Evolutionary conservation across 2,888 invertebrate genomes (phyloP).

Genomic region (Oeneis ivallda): DNA sequence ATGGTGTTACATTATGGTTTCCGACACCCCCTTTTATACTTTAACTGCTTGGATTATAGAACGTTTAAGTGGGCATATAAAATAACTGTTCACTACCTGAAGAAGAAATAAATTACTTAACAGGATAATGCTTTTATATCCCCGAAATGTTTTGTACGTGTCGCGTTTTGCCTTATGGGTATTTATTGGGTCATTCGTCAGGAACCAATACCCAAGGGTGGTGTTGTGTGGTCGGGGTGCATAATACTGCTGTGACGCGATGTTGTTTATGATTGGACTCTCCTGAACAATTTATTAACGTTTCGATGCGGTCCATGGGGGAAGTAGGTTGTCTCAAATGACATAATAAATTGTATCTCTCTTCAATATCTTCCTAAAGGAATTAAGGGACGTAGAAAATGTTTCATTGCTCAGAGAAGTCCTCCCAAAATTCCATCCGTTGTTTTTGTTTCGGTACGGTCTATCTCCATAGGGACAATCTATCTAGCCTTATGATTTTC

Average conservation of each 20-base stretch:
- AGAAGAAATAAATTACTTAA: conserved; percentile 80
- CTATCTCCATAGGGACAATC: neutral
- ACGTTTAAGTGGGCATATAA: conserved; percentile 77
- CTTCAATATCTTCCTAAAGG: neutral
- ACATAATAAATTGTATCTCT: conserved; percentile 8
- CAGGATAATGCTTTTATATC: conserved; percentile 80
- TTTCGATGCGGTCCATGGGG: conserved; percentile 34
- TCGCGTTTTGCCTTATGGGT: conserved; percentile 76
- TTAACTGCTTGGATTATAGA: conserved; percentile 75
- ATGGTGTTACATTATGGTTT: conserved; percentile 67
- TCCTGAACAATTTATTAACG: conserved; percentile 68
- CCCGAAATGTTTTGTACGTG: conserved; percentile 76
- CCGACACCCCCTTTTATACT: conserved; percentile 72
- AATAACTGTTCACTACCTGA: conserved; percentile 75
- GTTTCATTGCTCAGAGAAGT: no score
- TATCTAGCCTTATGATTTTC: neutral
- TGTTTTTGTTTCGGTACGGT: neutral
- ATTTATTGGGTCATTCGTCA: conserved; percentile 80
- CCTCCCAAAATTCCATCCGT: no score
- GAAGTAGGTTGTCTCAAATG: conserved; percentile 14
- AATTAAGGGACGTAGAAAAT: neutral
- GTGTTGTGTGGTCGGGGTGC: conserved; percentile 77
- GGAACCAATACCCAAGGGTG: conserved; percentile 72
- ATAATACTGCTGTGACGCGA: conserved; percentile 66
- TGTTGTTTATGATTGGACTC: conserved; percentile 70